Evolutionary conservation across 2,113 vertebrate genomes (phyloP).

Genomic region (Corydoras maculifer): DNA sequence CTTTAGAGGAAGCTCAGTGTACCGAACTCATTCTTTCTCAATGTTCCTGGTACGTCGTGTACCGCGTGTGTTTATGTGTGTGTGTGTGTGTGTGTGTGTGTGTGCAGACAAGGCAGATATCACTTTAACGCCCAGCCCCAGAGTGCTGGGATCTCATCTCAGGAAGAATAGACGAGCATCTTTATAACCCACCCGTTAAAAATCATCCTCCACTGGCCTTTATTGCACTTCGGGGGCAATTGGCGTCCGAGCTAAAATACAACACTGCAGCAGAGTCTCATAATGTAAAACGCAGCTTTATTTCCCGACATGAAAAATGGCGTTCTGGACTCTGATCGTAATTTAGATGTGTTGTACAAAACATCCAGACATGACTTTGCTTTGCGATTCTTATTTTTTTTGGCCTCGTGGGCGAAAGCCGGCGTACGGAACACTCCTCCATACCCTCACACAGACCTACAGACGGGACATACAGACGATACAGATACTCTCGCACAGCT

Average conservation of each 20-base stretch:
- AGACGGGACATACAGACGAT: conserved; percentile 19
- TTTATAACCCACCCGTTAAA: conserved; percentile 8
- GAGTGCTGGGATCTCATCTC: not conserved
- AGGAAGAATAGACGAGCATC: conserved; percentile 13
- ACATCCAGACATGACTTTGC: not conserved
- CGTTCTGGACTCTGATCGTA: conserved; percentile 1
- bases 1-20: conserved; percentile 76
- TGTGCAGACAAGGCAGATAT: too few relatives aligned
- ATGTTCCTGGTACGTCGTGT: not conserved
- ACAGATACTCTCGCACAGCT: conserved; percentile 30
- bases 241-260: conserved; percentile 6
- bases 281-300: conserved; percentile 16
- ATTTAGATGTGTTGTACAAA: conserved; percentile 22
- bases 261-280: conserved; percentile 14
- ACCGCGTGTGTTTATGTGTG: too few relatives aligned
- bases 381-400: conserved; percentile 9
- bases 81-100: too few relatives aligned
- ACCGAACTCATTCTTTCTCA: conserved; percentile 55
- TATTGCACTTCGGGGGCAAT: conserved; percentile 26
- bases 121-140: too few relatives aligned
- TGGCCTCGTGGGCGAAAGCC: conserved; percentile 10
- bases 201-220: conserved; percentile 12
- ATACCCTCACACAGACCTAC: conserved; percentile 41
- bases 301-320: not conserved
- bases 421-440: conserved; percentile 41